Evolutionary conservation across 2,888 invertebrate genomes (phyloP).

Genomic region (Amiota mariae): DNA sequence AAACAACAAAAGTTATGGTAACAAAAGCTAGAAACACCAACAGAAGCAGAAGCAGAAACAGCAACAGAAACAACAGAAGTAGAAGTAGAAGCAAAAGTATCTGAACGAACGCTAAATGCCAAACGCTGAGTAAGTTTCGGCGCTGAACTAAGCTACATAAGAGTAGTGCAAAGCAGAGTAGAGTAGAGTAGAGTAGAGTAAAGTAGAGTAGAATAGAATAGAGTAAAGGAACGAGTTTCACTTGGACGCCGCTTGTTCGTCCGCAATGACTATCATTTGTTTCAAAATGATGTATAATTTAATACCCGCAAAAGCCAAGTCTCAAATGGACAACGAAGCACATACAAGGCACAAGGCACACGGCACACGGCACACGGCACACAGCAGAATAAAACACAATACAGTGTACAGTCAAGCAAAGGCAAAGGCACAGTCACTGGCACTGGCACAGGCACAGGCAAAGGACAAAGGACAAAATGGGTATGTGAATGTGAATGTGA

Average conservation of each 20-base stretch:
- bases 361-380: too few relatives aligned
- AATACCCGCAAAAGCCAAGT: constrained; percentile 69
- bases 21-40: background rate
- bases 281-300: constrained; percentile 69
- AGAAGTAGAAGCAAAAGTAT: background rate
- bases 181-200: background rate
- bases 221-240: background rate
- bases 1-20: constrained; percentile 16
- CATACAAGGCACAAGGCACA: too few relatives aligned
- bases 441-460: too few relatives aligned
- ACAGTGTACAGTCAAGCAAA: too few relatives aligned
- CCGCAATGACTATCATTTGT: constrained; percentile 66
- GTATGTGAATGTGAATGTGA: constrained; percentile 42
- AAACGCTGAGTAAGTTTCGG: too few relatives aligned
- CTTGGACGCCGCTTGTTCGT: background rate
- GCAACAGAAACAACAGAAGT: background rate
- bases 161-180: background rate
- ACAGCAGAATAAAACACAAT: too few relatives aligned
- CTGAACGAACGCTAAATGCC: too few relatives aligned
- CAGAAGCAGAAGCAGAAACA: background rate
- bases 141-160: background rate
- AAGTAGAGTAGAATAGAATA: background rate
- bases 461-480: constrained; percentile 1
- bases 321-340: constrained; percentile 56
- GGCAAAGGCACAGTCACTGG: too few relatives aligned